Conservation (phyloP, 2,888 invertebrate species). For the Bembecia ichneumoniformis region DNA sequence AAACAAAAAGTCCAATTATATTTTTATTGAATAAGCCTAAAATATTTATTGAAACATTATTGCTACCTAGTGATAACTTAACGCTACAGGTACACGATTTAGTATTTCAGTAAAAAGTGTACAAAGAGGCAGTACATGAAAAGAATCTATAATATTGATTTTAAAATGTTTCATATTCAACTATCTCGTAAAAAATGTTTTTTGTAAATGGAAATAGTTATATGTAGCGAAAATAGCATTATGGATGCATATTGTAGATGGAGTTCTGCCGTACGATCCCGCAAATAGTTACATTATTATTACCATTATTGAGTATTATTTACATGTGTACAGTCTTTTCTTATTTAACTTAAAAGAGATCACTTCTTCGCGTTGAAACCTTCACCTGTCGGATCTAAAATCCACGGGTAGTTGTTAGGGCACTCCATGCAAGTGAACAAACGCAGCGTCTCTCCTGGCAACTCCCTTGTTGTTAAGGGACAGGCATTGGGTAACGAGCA, state of each 20-base stretch:
- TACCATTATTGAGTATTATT: slow-evolving; percentile 70
- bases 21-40: slow-evolving; percentile 18
- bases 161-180: too few species aligned
- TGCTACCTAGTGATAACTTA: slow-evolving; percentile 17
- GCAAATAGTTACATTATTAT: slow-evolving; percentile 24
- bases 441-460: slow-evolving; percentile 92
- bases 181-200: too few species aligned
- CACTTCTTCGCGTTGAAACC: slow-evolving; percentile 88
- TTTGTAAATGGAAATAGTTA: too few species aligned
- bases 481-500: slow-evolving; percentile 94
- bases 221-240: too few species aligned
- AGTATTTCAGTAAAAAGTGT: too few species aligned
- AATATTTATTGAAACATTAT: slow-evolving; percentile 28
- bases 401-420: slow-evolving; percentile 96
- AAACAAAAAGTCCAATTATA: not conserved
- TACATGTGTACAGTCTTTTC: slow-evolving; percentile 71
- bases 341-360: slow-evolving; percentile 62
- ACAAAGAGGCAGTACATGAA: too few species aligned
- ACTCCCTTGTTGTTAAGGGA: slow-evolving; percentile 88
- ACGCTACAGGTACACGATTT: too few species aligned
- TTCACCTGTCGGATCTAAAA: slow-evolving; percentile 94
- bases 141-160: too few species aligned
- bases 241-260: slow-evolving; percentile 18
- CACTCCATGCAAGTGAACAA: slow-evolving; percentile 97
- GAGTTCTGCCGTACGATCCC: slow-evolving; percentile 28